Base-by-base conservation (phyloP, 2,888 invertebrate species). In the Biston stratarius region DNA sequence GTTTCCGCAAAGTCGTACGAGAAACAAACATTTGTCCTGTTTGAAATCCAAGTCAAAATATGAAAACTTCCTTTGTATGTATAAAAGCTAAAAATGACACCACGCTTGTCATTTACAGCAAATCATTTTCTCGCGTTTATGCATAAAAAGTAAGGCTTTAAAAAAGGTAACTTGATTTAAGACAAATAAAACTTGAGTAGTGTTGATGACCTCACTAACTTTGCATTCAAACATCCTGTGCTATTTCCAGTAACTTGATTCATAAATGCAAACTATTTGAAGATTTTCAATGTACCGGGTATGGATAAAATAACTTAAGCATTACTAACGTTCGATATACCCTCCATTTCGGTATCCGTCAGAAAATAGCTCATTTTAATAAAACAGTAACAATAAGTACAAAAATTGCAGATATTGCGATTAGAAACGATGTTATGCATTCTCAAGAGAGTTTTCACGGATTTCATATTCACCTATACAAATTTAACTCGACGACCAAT, bases 201-300 rank as follows among this genome's bases (percentile, higher is more conserved):
- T n/a, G n/a, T n/a, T n/a, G n/a, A n/a, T n/a, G n/a, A n/a, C n/a
- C n/a, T n/a, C n/a, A n/a, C n/a, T n/a, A 10, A 9, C 5, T 42
- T 42, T 6, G 44, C n/a, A 44, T n/a, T 3, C 44, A n/a, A n/a
- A 44, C 2, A n/a, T 1, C 12, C n/a, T 12, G n/a, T n/a, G 47
- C 51, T 47, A 59, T 48, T 61, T 62, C 61, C 61, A 62, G 51
- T 60, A 57, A 58, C 61, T 65, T 61, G 56, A 65, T 61, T 64
- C 64, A 34, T 69, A 65, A 67, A 71, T 72, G 72, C 71, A 72
- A 71, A 61, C 68, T 64, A 70, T 69, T 56, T 64, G 42, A 59
- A 44, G 34, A 62, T 52, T 44, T 61, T 44, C 55, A 34, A 33
- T 56, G n/a, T 59, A 53, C 58, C 59, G 36, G n/a, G 62, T 64